phyloP scores from a whole-genome alignment of 1,140 invertebrate species.

The Heterodera carotae region DNA sequence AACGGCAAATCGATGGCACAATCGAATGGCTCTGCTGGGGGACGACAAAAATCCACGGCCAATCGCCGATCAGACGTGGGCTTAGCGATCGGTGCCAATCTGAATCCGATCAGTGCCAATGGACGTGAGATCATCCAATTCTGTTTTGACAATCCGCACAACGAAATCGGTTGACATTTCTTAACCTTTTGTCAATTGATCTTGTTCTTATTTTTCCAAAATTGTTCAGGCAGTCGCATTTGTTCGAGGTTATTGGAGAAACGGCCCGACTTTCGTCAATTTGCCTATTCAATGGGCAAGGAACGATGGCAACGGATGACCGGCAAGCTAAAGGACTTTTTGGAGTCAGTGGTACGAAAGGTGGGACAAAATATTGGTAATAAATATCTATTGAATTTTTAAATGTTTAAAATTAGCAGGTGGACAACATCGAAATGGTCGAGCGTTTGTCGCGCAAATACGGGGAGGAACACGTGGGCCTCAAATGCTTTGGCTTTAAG shows the following conservation, averaged over 20 bases:
- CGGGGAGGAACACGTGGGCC: conserved; percentile 58
- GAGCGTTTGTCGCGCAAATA: conserved; percentile 46
- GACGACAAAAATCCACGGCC: conserved; percentile 37
- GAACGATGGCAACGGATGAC: conserved; percentile 55
- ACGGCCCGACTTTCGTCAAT: conserved; percentile 54
- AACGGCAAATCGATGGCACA: conserved; percentile 1
- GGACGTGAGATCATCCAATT: conserved; percentile 57
- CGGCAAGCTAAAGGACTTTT: conserved; percentile 50
- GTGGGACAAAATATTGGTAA: conserved; percentile 41
- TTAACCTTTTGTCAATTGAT: too few species aligned
- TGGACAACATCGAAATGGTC: conserved; percentile 57
- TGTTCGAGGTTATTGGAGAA: conserved; percentile 57
- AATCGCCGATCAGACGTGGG: conserved; percentile 36
- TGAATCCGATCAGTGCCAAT: conserved; percentile 42
- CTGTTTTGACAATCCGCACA: conserved; percentile 62
- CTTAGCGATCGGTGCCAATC: conserved; percentile 30
- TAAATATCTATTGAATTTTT: background rate
- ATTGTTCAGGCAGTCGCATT: conserved; percentile 45
- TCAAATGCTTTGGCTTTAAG: conserved; percentile 60
- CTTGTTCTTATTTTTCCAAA: too few species aligned
- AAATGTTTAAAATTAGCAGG: conserved; percentile 45
- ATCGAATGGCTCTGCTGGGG: background rate
- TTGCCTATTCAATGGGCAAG: conserved; percentile 55
- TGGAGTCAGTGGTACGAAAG: conserved; percentile 58
- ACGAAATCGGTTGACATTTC: conserved; percentile 57